These are phyloP conservation scores for Magallana gigas DNA, from an alignment of 1,140 invertebrate genomes.

Conservation along the genomic window DNA sequence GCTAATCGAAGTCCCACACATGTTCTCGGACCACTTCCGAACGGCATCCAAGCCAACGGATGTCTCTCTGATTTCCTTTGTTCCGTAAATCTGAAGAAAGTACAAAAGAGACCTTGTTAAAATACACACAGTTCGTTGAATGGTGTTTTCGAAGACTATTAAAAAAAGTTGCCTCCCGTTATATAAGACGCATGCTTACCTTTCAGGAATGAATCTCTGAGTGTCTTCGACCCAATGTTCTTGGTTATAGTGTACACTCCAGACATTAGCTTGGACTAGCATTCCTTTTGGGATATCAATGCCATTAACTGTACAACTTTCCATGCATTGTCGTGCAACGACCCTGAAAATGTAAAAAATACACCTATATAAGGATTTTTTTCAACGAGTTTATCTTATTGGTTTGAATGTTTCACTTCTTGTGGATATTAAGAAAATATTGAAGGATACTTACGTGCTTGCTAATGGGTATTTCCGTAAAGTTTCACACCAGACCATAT, in stretches of 20 bases:
- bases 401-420: background rate
- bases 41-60: constrained; percentile 75
- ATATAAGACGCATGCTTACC: constrained; percentile 59
- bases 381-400: background rate
- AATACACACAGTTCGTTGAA: background rate
- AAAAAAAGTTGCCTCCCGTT: background rate
- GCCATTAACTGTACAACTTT: constrained; percentile 69
- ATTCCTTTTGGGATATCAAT: constrained; percentile 74
- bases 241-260: constrained; percentile 76
- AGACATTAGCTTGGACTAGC: constrained; percentile 77
- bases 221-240: constrained; percentile 77
- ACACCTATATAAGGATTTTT: background rate
- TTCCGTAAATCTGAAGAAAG: constrained; percentile 69
- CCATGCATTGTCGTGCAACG: constrained; percentile 75
- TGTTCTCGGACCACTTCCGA: constrained; percentile 79
- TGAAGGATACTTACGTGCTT: constrained; percentile 67
- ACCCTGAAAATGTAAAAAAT: constrained; percentile 68
- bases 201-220: constrained; percentile 73
- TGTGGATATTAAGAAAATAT: background rate
- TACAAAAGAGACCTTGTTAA: constrained; percentile 28
- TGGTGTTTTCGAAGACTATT: background rate
- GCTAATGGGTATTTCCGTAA: constrained; percentile 73
- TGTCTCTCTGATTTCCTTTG: constrained; percentile 67
- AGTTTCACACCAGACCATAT: constrained; percentile 74
- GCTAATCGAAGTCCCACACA: constrained; percentile 80